A percentile compares a stretch with the other conserved stretches of the same genome.
Conservation (phyloP, 2,888 invertebrate species). For the Agriopis leucophaearia region DNA sequence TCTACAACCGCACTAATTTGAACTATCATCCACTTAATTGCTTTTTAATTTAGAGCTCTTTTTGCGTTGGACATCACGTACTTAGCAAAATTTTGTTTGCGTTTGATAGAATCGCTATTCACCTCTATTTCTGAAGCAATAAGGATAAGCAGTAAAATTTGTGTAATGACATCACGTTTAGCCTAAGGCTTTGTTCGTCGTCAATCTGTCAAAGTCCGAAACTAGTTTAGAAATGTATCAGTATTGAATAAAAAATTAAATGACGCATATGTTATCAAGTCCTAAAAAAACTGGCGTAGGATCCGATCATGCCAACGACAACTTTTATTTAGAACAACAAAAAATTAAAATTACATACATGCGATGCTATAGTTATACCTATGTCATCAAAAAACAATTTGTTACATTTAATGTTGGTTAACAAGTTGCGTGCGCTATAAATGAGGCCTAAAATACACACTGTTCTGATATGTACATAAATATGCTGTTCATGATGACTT, state of each 20-base stretch:
- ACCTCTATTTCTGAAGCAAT: not conserved
- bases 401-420: not conserved
- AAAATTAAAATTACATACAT: conserved; percentile 16
- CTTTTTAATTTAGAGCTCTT: conserved; percentile 37
- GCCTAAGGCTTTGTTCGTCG: conserved; percentile 54
- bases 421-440: too few species aligned
- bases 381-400: conserved; percentile 26
- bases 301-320: conserved; percentile 25
- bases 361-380: conserved; percentile 2
- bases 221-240: conserved; percentile 51
- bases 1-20: conserved; percentile 44
- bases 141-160: not conserved
- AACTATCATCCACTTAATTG: conserved; percentile 33
- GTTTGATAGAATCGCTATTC: not conserved
- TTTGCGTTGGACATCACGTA: conserved; percentile 25
- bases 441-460: too few species aligned
- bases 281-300: conserved; percentile 26
- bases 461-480: too few species aligned
- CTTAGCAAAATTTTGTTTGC: conserved; percentile 15
- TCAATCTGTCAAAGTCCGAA: conserved; percentile 60
- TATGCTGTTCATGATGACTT: too few species aligned
- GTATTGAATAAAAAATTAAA: conserved; percentile 36
- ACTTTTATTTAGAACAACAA: conserved; percentile 16
- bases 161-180: conserved; percentile 44
- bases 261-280: conserved; percentile 36